Evolutionary conservation across 2,888 invertebrate species (phyloP), one percentile per base, ranked within the genome.

Genomic region (Aquatica leii): DNA sequence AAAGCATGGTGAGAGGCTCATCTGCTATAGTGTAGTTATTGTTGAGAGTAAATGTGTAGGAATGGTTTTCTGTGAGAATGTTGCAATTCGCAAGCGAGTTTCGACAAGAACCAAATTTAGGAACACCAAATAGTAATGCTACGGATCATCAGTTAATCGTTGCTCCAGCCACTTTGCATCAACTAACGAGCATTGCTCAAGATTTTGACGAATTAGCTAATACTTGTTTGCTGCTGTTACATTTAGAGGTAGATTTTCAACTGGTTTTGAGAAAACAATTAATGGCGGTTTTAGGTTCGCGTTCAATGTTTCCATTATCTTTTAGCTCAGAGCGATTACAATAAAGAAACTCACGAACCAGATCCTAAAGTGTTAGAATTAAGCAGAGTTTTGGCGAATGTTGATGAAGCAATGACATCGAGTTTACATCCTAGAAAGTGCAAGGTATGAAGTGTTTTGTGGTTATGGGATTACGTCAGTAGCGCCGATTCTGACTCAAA

Each of bases 271-370:
- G 17, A n/a, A n/a, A 55, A n/a, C n/a, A n/a, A n/a, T n/a, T n/a
- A n/a, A n/a, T n/a, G n/a, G n/a, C n/a, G n/a, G 24, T 81, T 84
- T 56, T 73, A 90, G 90, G 88, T 93, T 64, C 87, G 97, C 62
- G 96, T 98, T 43, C 96, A 97, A 79, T 98, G 97, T 82, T 97
- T 98, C 84, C 95, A 95, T 84, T 96, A 95, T 83, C 84, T 98
- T 69, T 86, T 81, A 60, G 80, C 80, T 0, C 80, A 80, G 59
- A 77, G 78, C 1, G 78, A 84, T 67, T 79, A 82, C 59, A 88
- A 88, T 65, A 88, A 89, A 73, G 91, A 92, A 79, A 88, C 89
- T 55, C 88, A 92, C 69, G 92, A 93, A 72, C 90, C 90, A 5
- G 91, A 91, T 82, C 87, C 88, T 40, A 89, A 90, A 79, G 91